These are phyloP conservation scores for Napeogenes inachia DNA, from an alignment of 2,888 invertebrate genomes.

Conservation along the genomic window DNA sequence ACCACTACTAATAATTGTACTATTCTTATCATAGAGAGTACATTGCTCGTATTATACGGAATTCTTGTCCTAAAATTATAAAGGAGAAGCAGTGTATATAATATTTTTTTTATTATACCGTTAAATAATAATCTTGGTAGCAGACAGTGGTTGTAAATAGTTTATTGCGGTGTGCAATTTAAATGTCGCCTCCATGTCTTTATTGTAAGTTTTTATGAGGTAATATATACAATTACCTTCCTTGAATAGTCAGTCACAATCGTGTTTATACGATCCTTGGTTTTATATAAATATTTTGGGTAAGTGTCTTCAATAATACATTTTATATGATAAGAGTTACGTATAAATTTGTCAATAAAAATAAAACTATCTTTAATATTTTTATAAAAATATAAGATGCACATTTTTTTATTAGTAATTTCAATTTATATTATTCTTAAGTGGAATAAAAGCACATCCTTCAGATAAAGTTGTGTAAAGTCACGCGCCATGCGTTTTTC, in stretches of 20 bases:
- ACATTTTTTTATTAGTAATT: too few relatives aligned
- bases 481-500: slow-evolving; percentile 21
- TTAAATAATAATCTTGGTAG: slow-evolving; percentile 1
- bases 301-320: too few relatives aligned
- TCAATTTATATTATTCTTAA: too few relatives aligned
- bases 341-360: too few relatives aligned
- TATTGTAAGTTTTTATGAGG: slow-evolving; percentile 20
- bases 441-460: too few relatives aligned
- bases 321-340: too few relatives aligned
- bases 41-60: too few relatives aligned
- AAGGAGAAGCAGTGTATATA: slow-evolving; percentile 15
- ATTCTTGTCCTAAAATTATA: too few relatives aligned
- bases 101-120: background rate
- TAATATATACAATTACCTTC: slow-evolving; percentile 11
- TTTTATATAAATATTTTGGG: background rate
- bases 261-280: background rate
- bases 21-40: too few relatives aligned
- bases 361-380: too few relatives aligned
- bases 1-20: too few relatives aligned
- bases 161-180: slow-evolving; percentile 18
- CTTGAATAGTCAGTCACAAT: background rate
- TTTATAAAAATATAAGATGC: too few relatives aligned
- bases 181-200: slow-evolving; percentile 23
- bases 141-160: slow-evolving; percentile 8
- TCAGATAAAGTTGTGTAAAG: slow-evolving; percentile 9